These are phyloP conservation scores for Macrostomum lignano DNA, from an alignment of 1,140 invertebrate species.

Conservation along the genomic window DNA sequence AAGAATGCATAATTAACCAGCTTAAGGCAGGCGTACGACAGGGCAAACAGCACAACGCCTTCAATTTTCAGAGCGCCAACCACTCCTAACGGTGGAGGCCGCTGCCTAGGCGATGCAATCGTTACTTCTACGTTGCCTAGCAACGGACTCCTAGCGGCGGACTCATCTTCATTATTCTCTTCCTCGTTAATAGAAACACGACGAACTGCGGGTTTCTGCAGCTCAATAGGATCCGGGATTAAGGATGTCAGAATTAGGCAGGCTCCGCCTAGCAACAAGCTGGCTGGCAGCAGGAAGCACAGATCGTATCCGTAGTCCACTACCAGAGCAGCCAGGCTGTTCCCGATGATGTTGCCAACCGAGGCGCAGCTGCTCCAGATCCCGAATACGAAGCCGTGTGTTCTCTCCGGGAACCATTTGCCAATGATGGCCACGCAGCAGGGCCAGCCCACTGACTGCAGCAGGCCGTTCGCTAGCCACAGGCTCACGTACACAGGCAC, in stretches of 20 bases:
- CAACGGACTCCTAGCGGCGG: neutral
- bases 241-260: conserved; percentile 22
- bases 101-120: too few species aligned
- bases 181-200: neutral
- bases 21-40: conserved; percentile 31
- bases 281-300: conserved; percentile 20
- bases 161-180: conserved; percentile 1
- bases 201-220: conserved; percentile 10
- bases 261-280: conserved; percentile 21
- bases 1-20: conserved; percentile 33
- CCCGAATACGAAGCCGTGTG: conserved; percentile 28
- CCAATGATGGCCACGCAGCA: conserved; percentile 23
- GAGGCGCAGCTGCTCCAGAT: conserved; percentile 31
- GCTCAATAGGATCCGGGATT: conserved; percentile 18
- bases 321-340: conserved; percentile 24
- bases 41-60: conserved; percentile 29
- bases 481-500: conserved; percentile 22
- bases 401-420: conserved; percentile 24
- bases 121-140: conserved; percentile 6
- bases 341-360: conserved; percentile 31
- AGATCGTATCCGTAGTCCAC: conserved; percentile 29
- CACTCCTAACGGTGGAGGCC: too few species aligned
- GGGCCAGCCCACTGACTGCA: conserved; percentile 26
- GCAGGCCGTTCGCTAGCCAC: conserved; percentile 19
- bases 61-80: conserved; percentile 5